Base-by-base conservation (phyloP, 2,113 vertebrate species). In the Eudyptes chrysolophus region DNA sequence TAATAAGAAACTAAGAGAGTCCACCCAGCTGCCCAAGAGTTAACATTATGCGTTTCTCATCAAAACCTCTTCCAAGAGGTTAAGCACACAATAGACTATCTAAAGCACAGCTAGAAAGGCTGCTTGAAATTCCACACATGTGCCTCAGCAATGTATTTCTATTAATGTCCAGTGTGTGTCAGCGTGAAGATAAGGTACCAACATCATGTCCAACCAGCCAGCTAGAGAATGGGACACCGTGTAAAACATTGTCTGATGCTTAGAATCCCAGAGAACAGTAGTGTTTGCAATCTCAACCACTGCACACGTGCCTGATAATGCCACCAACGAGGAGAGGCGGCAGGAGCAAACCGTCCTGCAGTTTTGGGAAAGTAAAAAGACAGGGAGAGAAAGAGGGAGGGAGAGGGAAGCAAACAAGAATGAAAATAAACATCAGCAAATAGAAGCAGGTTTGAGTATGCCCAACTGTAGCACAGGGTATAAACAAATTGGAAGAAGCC, bases 151-250 rank as follows among this genome's bases (percentile, higher is more conserved):
- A 98, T 98, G 98, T 98, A 98, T 99, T 99, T 98, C 98, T 98
- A 99, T 99, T 99, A 99, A 98, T 98, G 98, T 98, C 98, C 98
- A 98, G 98, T 97, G 98, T 98, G 98, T 99, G 99, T 98, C 98
- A 98, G 98, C 98, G 88, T 91, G 96, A 97, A 99, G 99, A 99
- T 99, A 99, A 99, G 98, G 95, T 86, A 97, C 96, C 93, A 98
- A 99, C 98, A 98, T 98, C 98, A 68, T 98, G 98, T 99, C 98
- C 98, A 94, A 98, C 97, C 98, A 98, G 98, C 85, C 97, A 96
- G 94, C 95, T 96, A 97, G 97, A 98, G 98, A 98, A 97, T 98
- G 97, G 96, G 97, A 92, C 40, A 85, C 96, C 57, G 87, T 98
- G 98, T 99, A 99, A 98, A 98, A 98, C 98, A 99, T 98, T 98